Percentiles rank a stretch among this genome's conserved stretches.
Conservation (phyloP, 2,797 vertebrate genomes). For the Sebastes taczanowskii region DNA sequence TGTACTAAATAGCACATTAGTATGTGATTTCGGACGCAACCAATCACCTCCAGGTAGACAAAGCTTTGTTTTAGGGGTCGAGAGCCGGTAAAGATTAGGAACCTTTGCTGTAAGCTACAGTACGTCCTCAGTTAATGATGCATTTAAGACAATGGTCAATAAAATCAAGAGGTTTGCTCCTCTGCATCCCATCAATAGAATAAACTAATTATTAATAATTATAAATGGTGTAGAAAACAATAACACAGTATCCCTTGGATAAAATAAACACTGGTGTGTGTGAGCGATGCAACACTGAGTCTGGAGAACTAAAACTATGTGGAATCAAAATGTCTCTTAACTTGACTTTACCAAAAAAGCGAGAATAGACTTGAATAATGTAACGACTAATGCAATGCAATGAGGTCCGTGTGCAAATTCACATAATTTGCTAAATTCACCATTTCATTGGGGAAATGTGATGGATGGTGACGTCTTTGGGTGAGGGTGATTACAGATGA, state of each 20-base stretch:
- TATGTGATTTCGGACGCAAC: background rate
- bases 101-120: background rate
- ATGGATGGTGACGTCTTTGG: slow-evolving; percentile 64
- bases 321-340: slow-evolving; percentile 4
- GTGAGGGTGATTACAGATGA: slow-evolving; percentile 33
- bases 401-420: slow-evolving; percentile 57
- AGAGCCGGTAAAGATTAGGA: background rate
- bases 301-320: slow-evolving; percentile 20
- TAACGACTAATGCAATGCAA: slow-evolving; percentile 60
- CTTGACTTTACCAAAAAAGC: background rate
- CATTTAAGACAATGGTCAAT: slow-evolving; percentile 4
- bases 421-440: slow-evolving; percentile 39
- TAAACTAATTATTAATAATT: slow-evolving; percentile 19
- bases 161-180: background rate
- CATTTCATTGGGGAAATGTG: background rate
- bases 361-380: slow-evolving; percentile 19
- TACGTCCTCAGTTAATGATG: background rate
- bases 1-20: background rate
- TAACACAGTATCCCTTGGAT: background rate
- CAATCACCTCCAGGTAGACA: background rate
- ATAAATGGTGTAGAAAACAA: background rate
- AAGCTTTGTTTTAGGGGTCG: background rate
- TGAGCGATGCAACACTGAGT: slow-evolving; percentile 43
- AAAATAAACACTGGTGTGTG: slow-evolving; percentile 37
- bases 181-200: background rate